Base-by-base conservation (phyloP, 2,888 invertebrate species). In the Aelia acuminata region DNA sequence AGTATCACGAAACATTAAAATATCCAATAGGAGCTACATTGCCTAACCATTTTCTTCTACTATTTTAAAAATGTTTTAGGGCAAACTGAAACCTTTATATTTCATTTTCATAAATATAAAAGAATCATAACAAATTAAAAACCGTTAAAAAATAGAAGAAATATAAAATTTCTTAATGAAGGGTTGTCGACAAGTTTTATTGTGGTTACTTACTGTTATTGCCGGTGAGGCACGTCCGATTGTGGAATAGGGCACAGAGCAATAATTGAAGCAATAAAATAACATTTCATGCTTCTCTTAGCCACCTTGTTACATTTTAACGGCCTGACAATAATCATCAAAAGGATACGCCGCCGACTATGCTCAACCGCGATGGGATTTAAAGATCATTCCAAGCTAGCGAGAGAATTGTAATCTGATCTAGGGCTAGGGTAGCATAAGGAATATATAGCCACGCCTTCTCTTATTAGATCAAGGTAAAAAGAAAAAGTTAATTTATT, bases 261-360 rank as follows among this genome's bases (percentile, higher is more conserved):
- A n/a, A 47, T 80, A 80, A 80, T 80, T 80, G 80, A 80, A 80
- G 22, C 13, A 80, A 80, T 80, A 80, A 80, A 80, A 80, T 80
- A 47, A 80, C 1, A 80, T 80, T 39, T 80, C 43, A 80, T n/a
- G 39, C n/a, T 43, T 43, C n/a, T 80, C 22, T 43, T 39, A 43
- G 39, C 39, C 22, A n/a, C 43, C 80, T 43, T 47, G 43, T 80
- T 80, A 47, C 39, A 11, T 80, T 43, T 80, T 80, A 80, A 80
- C 80, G 11, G 43, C 43, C n/a, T 22, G 1, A n/a, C 39, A 3
- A n/a, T 39, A 22, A 80, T 70, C 31, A 70, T 70, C 35, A 18
- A 70, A 70, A 35, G 63, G 63, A 70, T 35, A 4, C 7, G 31
- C 18, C 63, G 63, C 3, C 63, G 31, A 18, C 31, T 35, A 31